A percentile compares a stretch with the other conserved stretches of the same genome.
Evolutionary conservation across 2,797 vertebrate species (phyloP).

Genomic region (Dromococcyx pavoninus): DNA sequence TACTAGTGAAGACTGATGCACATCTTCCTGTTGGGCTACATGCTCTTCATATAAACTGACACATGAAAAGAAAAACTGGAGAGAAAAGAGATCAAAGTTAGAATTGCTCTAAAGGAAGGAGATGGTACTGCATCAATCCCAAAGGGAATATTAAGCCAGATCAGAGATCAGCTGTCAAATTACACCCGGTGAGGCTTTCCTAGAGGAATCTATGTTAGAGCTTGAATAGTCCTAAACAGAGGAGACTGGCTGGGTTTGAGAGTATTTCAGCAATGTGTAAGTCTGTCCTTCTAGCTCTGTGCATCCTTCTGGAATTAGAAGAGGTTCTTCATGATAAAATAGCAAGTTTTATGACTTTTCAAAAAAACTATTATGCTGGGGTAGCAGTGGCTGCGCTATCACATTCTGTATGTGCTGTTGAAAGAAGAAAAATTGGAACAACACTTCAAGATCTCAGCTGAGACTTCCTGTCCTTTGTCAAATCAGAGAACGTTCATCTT

Average conservation of each 20-base stretch:
- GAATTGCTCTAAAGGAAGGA: background rate
- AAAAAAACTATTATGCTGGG: accelerated
- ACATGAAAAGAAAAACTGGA: background rate
- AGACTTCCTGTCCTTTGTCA: background rate
- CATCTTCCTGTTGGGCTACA: accelerated
- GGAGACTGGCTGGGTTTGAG: background rate
- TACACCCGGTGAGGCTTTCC: background rate
- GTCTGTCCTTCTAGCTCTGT: background rate
- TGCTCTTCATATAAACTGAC: background rate
- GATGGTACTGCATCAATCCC: background rate
- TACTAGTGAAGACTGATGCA: accelerated
- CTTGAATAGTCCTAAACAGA: background rate
- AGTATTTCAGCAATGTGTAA: accelerated
- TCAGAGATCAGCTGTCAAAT: background rate
- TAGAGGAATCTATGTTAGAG: background rate
- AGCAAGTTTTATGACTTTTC: background rate
- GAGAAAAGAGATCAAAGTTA: background rate
- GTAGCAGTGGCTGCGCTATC: background rate
- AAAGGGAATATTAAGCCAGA: background rate
- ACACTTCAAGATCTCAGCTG: background rate
- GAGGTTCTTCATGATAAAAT: background rate
- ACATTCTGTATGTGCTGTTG: background rate
- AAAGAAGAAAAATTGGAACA: background rate
- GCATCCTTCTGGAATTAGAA: background rate
- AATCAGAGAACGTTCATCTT: background rate